These are phyloP conservation scores for Platypus cylindrus DNA, from an alignment of 2,888 invertebrate species.

Conservation along the genomic window DNA sequence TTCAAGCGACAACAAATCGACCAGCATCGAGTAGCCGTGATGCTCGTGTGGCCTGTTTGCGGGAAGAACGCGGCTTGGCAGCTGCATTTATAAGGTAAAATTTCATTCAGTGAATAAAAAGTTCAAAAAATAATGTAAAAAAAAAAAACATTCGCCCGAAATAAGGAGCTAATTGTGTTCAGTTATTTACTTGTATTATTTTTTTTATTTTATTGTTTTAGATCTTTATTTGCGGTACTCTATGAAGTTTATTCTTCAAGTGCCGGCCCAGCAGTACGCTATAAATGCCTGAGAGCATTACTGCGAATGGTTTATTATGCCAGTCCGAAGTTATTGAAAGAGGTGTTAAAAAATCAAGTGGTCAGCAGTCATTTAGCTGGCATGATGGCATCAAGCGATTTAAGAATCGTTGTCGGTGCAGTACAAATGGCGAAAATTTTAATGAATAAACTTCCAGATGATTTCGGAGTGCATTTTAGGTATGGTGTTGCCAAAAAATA, in stretches of 20 bases:
- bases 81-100: slow-evolving; percentile 43
- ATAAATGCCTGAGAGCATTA: slow-evolving; percentile 91
- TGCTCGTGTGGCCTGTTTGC: slow-evolving; percentile 55
- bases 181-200: not conserved
- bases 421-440: slow-evolving; percentile 94
- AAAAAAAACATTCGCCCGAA: no score
- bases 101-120: not conserved
- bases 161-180: no score
- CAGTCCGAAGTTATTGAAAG: slow-evolving; percentile 70
- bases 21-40: slow-evolving; percentile 38
- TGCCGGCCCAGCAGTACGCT: slow-evolving; percentile 93
- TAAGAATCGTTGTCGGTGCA: slow-evolving; percentile 92
- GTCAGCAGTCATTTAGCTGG: slow-evolving; percentile 96
- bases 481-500: slow-evolving; percentile 1
- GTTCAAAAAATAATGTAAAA: not conserved
- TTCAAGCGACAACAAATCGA: slow-evolving; percentile 22
- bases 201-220: slow-evolving; percentile 1
- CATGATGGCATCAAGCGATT: slow-evolving; percentile 94
- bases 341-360: slow-evolving; percentile 57
- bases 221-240: slow-evolving; percentile 79
- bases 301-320: slow-evolving; percentile 95
- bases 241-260: slow-evolving; percentile 98
- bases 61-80: slow-evolving; percentile 57
- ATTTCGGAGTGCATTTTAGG: slow-evolving; percentile 83
- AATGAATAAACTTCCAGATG: slow-evolving; percentile 90